Evolutionary conservation across 1,140 invertebrate species (phyloP), one percentile per base, ranked within the genome.

Genomic region (Zaprionus ornatus): DNA sequence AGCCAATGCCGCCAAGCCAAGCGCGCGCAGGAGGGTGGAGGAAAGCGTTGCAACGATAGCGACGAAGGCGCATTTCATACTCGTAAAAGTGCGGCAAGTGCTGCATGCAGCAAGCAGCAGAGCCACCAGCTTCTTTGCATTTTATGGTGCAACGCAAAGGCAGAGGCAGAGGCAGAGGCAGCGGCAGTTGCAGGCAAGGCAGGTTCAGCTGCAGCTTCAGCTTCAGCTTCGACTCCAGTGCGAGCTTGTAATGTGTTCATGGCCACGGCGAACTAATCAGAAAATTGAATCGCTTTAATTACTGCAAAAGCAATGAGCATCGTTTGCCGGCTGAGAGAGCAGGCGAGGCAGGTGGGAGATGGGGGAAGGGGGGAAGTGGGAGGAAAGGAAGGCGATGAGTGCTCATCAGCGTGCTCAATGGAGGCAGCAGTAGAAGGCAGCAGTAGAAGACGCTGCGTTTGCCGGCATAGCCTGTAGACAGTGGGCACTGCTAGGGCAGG

Each of bases 221-320:
- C 2, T 19, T 12, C 17, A 7, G 9, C 45, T 50, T 3, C 45
- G 45, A 50, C 17, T 50, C 45, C 17, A 21, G 45, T 12, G 7
- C 19, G 9, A 50, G 71, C 65, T 25, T 71, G 67, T 71, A 73
- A 77, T 70, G 77, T 88, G 85, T 90, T 80, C 84, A 90, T 88
- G 85, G 85, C 81, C 85, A 90, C 69, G 79, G 86, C 86, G 79
- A 90, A 90, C 86, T 90, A 90, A 90, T 90, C 86, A 90, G 86
- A 90, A 90, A 90, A 90, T 90, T 90, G 87, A 90, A 90, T 90
- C 86, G 86, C 86, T 90, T 90, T 90, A 90, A 90, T 90, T 90
- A 90, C 86, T 91, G 87, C 81, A 79, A 90, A 90, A 87, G 86
- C 87, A 90, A 79, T 85, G 82, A 80, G 72, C 77, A 84, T 59